phyloP scores from a whole-genome alignment of 1,140 invertebrate species.

The Rhynchophorus ferrugineus region DNA sequence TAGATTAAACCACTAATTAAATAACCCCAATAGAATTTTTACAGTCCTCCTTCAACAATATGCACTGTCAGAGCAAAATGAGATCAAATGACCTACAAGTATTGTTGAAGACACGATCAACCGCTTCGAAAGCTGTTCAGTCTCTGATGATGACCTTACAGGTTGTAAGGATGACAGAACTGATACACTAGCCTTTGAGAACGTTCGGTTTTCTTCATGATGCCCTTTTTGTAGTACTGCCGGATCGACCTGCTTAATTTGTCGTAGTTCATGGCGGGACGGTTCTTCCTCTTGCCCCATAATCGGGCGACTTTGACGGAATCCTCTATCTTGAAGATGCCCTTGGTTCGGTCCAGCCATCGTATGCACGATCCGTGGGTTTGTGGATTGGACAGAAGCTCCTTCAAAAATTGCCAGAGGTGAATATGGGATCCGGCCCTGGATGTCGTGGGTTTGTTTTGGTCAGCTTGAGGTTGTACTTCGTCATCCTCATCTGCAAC shows the following conservation, averaged over 20 bases:
- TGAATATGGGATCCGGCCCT: slow-evolving; percentile 71
- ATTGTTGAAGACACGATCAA: slow-evolving; percentile 2
- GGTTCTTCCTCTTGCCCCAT: slow-evolving; percentile 96
- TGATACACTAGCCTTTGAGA: slow-evolving; percentile 98
- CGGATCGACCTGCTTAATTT: slow-evolving; percentile 95
- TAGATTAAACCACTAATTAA: slow-evolving; percentile 17
- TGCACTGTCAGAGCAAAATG: slow-evolving; percentile 17
- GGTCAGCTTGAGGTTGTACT: slow-evolving; percentile 30
- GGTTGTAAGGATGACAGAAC: slow-evolving; percentile 91
- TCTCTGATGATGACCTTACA: slow-evolving; percentile 46
- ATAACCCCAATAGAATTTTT: slow-evolving; percentile 12
- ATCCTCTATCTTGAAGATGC: slow-evolving; percentile 99
- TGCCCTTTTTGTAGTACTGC: slow-evolving; percentile 99
- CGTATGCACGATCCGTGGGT: slow-evolving; percentile 87
- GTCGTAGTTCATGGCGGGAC: slow-evolving; percentile 99
- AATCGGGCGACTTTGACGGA: slow-evolving; percentile 89
- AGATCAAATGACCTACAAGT: slow-evolving; percentile 20
- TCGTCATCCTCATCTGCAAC: slow-evolving; percentile 51
- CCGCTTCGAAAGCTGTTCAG: not conserved
- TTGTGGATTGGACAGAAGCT: slow-evolving; percentile 80
- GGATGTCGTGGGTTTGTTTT: slow-evolving; percentile 32
- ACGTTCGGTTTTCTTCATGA: slow-evolving; percentile 98
- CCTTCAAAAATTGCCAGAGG: slow-evolving; percentile 98
- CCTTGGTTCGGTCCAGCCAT: slow-evolving; percentile 89
- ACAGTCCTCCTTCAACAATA: slow-evolving; percentile 7